Percentiles rank a stretch among this genome's conserved stretches.
Conservation (phyloP, 2,888 invertebrate species). For the Drosophila quinaria region DNA sequence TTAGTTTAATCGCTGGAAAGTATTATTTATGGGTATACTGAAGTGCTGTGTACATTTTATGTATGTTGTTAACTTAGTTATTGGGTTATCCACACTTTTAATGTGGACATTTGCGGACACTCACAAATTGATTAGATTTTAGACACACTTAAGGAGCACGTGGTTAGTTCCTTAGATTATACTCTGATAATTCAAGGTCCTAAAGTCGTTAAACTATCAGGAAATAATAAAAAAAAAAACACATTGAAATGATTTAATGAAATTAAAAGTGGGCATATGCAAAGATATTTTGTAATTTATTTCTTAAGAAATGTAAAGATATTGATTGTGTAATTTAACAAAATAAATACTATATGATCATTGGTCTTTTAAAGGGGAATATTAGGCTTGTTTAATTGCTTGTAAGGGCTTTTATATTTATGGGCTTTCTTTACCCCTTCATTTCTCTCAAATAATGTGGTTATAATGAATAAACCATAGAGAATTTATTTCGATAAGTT, state of each 20-base stretch:
- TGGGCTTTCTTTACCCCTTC: neutral
- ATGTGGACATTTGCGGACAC: conserved; percentile 1
- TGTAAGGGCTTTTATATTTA: neutral
- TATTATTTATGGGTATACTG: conserved; percentile 38
- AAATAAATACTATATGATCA: too few relatives aligned
- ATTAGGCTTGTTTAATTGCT: neutral
- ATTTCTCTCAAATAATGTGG: neutral
- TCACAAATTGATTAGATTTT: conserved; percentile 40
- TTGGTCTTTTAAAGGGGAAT: neutral
- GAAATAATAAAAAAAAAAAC: conserved; percentile 11
- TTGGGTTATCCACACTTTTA: conserved; percentile 23
- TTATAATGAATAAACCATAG: neutral
- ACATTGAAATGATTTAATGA: neutral
- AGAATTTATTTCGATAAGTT: neutral
- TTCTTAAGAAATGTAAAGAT: neutral
- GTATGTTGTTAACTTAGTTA: conserved; percentile 14
- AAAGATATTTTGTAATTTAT: neutral
- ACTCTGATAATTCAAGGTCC: conserved; percentile 6
- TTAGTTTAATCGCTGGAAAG: conserved; percentile 38
- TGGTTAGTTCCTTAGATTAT: conserved; percentile 19
- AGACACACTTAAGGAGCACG: conserved; percentile 9
- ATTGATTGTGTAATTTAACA: neutral
- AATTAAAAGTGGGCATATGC: neutral
- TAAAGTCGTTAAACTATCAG: conserved; percentile 7
- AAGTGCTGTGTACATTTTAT: conserved; percentile 13